Percentiles rank a stretch among this genome's conserved stretches.
Conservation (phyloP, 2,797 vertebrate genomes). For the Sciurus carolinensis region DNA sequence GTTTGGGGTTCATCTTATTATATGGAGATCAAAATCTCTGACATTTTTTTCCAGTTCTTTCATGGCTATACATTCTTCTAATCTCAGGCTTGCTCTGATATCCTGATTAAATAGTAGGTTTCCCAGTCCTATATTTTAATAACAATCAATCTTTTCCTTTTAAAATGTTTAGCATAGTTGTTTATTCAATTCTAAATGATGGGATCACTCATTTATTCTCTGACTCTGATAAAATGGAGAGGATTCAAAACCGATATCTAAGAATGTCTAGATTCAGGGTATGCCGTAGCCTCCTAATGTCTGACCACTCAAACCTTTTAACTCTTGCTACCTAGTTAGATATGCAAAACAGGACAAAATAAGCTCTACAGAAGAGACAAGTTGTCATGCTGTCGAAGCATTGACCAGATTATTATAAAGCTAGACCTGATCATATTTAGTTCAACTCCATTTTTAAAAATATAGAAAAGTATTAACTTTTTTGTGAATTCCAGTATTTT, state of each 20-base stretch:
- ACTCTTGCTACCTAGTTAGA: background rate
- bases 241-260: background rate
- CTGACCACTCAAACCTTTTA: background rate
- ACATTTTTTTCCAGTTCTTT: background rate
- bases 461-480: too few species aligned
- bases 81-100: background rate
- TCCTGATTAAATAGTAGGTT: background rate
- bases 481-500: too few species aligned
- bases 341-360: background rate
- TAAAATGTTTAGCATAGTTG: background rate
- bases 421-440: background rate
- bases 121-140: background rate
- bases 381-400: background rate
- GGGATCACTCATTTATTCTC: background rate
- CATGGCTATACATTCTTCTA: background rate
- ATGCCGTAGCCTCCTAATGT: background rate
- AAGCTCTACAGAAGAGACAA: background rate
- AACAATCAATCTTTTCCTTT: background rate
- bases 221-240: background rate
- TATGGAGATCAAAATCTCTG: background rate
- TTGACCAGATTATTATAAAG: background rate
- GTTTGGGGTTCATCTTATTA: background rate
- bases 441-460: background rate
- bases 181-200: background rate
- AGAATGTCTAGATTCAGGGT: background rate